Evolutionary conservation across 2,797 vertebrate species (phyloP).

Genomic region (Atherinosoma microstoma): DNA sequence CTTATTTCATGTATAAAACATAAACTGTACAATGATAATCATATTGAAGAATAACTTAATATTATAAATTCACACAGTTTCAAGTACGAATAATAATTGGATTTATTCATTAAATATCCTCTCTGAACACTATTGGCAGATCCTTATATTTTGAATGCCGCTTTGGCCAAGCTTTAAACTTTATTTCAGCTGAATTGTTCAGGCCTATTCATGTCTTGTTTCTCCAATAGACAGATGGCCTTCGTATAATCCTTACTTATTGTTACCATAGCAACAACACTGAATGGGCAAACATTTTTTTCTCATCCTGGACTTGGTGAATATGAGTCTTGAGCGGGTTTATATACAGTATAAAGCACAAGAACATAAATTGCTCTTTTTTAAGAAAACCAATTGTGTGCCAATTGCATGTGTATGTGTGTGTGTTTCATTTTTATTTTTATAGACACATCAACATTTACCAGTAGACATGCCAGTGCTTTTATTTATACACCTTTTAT

Average conservation of each 20-base stretch:
- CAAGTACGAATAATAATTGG: neutral
- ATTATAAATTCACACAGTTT: neutral
- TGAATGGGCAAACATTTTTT: slow-evolving; percentile 62
- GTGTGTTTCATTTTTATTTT: neutral
- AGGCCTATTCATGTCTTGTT: neutral
- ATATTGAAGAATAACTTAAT: too few relatives aligned
- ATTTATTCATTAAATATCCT: neutral
- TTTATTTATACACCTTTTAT: slow-evolving; percentile 46
- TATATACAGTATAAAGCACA: slow-evolving; percentile 26
- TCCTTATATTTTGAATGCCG: neutral
- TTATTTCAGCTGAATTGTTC: slow-evolving; percentile 2
- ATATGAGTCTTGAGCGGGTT: slow-evolving; percentile 46
- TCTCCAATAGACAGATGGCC: slow-evolving; percentile 67
- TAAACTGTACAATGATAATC: too few relatives aligned
- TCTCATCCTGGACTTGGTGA: slow-evolving; percentile 46
- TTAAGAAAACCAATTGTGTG: neutral
- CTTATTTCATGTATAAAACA: too few relatives aligned
- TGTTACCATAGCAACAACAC: slow-evolving; percentile 78
- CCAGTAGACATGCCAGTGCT: slow-evolving; percentile 42
- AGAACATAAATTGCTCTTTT: slow-evolving; percentile 28
- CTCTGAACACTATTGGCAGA: neutral
- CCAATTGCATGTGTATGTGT: too few relatives aligned
- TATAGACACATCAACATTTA: slow-evolving; percentile 23
- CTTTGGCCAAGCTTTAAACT: neutral
- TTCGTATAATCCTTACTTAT: slow-evolving; percentile 62